Evolutionary conservation across 2,888 invertebrate species (phyloP).

Genomic region (Baccha elongata): DNA sequence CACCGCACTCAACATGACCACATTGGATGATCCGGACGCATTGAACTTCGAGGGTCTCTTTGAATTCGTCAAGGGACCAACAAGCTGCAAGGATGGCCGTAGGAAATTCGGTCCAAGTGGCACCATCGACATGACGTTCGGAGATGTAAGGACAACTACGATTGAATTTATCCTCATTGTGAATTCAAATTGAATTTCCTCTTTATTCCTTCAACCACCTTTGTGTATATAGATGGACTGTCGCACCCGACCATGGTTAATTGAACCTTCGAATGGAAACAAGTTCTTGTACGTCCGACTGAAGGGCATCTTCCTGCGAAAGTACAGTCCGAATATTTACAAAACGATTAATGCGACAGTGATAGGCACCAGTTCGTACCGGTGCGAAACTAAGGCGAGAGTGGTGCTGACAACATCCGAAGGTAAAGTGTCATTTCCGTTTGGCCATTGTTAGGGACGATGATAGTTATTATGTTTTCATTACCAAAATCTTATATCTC

Average conservation of each 20-base stretch:
- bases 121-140: slow-evolving; percentile 86
- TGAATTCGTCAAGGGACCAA: slow-evolving; percentile 89
- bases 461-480: slow-evolving; percentile 24
- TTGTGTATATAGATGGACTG: slow-evolving; percentile 87
- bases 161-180: neutral
- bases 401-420: slow-evolving; percentile 90
- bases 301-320: slow-evolving; percentile 85
- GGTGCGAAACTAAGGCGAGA: slow-evolving; percentile 90
- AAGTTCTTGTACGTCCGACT: slow-evolving; percentile 91
- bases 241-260: slow-evolving; percentile 90
- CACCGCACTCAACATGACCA: slow-evolving; percentile 91
- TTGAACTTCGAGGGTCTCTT: slow-evolving; percentile 93
- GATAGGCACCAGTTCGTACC: slow-evolving; percentile 84
- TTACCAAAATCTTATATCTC: slow-evolving; percentile 19
- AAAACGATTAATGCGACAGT: slow-evolving; percentile 85
- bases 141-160: slow-evolving; percentile 79
- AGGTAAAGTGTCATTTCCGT: slow-evolving; percentile 75
- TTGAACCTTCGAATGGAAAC: slow-evolving; percentile 88
- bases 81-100: slow-evolving; percentile 87
- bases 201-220: neutral
- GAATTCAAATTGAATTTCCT: slow-evolving; percentile 44
- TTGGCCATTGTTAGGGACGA: too few species aligned
- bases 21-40: slow-evolving; percentile 92
- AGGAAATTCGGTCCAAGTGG: slow-evolving; percentile 90
- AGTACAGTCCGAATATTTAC: slow-evolving; percentile 80